Percentiles rank a stretch among this genome's conserved stretches.
phyloP scores from a whole-genome alignment of 2,888 invertebrate species.

The Eupithecia subfuscata region DNA sequence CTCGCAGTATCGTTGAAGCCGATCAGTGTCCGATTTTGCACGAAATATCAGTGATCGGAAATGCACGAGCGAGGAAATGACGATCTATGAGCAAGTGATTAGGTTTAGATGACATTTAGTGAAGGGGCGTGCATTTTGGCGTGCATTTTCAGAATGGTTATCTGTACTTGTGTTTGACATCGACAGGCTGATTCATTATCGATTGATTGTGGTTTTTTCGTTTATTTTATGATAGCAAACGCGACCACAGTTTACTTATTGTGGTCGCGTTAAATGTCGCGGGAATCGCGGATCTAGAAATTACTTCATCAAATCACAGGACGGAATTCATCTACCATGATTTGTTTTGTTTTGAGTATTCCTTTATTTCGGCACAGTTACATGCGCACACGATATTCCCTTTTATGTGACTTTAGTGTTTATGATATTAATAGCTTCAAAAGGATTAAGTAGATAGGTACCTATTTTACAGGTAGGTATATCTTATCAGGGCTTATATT shows the following conservation, averaged over 20 bases:
- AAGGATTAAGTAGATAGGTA: background rate
- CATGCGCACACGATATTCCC: background rate
- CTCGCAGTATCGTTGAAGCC: background rate
- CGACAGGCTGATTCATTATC: background rate
- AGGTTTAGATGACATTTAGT: too few species aligned
- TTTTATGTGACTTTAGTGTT: background rate
- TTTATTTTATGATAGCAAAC: too few species aligned
- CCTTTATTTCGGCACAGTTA: background rate
- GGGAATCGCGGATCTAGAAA: too few species aligned
- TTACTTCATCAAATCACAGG: too few species aligned
- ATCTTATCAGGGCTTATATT: slow-evolving; percentile 46
- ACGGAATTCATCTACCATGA: too few species aligned
- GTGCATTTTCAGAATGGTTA: too few species aligned
- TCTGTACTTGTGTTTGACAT: background rate
- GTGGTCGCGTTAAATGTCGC: too few species aligned
- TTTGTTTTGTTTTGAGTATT: background rate
- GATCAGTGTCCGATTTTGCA: background rate
- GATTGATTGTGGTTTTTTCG: background rate
- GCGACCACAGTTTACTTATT: too few species aligned
- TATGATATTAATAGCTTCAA: too few species aligned
- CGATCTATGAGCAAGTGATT: background rate
- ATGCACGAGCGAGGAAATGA: background rate
- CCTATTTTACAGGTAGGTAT: background rate
- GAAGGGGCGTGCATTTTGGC: too few species aligned
- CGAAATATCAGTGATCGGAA: background rate